Evolutionary conservation across 1,140 invertebrate genomes (phyloP).

Genomic region (Plutomurus gul): DNA sequence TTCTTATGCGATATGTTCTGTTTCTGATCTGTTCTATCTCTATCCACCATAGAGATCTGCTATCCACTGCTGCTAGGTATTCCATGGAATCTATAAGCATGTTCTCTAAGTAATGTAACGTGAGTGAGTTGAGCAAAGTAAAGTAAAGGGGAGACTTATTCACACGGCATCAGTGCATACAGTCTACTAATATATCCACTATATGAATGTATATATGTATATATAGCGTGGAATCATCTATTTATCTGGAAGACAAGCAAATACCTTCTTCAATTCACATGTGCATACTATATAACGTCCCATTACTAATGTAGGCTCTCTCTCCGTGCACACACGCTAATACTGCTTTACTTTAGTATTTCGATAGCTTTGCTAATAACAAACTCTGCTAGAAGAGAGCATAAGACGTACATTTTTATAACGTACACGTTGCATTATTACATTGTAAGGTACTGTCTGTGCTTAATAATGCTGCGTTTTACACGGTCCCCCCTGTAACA

Average conservation of each 20-base stretch:
- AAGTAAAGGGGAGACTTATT: constrained; percentile 22
- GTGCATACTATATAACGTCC: not conserved
- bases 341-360: constrained; percentile 5
- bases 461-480: no score
- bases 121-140: not conserved
- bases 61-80: no score
- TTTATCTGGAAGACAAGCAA: constrained; percentile 2
- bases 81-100: no score
- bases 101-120: not conserved
- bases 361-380: constrained; percentile 8
- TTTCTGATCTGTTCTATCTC: no score
- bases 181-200: not conserved
- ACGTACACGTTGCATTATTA: not conserved
- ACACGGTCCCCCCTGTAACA: no score
- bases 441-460: no score
- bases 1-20: no score
- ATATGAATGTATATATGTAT: no score
- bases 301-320: not conserved
- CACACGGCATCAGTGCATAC: constrained; percentile 11
- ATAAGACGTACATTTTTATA: constrained; percentile 10
- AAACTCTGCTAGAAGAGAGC: not conserved
- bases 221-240: constrained; percentile 19
- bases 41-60: no score
- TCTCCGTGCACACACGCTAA: not conserved
- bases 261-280: constrained; percentile 21